Evolutionary conservation across 30 jellyfish, hydroid and myxozoan species (phyloP).

Genomic region (Aurelia aurita): DNA sequence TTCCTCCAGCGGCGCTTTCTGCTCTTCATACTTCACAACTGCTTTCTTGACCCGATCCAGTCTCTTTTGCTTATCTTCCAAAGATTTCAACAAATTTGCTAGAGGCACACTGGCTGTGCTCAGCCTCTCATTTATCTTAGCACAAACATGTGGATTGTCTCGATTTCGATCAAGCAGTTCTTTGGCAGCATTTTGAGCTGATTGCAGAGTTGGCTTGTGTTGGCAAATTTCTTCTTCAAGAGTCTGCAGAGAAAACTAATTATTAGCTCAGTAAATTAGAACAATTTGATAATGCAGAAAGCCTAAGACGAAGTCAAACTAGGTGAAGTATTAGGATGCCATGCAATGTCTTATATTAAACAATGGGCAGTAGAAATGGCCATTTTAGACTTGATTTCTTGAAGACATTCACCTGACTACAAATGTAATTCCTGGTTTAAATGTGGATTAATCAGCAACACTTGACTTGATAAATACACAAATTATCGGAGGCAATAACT

Average conservation of each 20-base stretch:
- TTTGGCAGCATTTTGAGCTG: slow-evolving; percentile 89
- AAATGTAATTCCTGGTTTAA: too few relatives aligned
- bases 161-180: slow-evolving; percentile 78
- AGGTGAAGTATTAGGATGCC: too few relatives aligned
- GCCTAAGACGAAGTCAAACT: too few relatives aligned
- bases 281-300: neutral
- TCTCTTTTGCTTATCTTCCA: slow-evolving; percentile 80
- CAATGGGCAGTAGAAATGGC: too few relatives aligned
- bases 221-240: slow-evolving; percentile 72
- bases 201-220: slow-evolving; percentile 75
- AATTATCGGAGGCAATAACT: too few relatives aligned
- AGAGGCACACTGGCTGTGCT: slow-evolving; percentile 80
- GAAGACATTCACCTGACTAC: too few relatives aligned
- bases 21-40: slow-evolving; percentile 79
- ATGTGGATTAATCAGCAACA: too few relatives aligned
- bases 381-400: too few relatives aligned
- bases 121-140: slow-evolving; percentile 74
- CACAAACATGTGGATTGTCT: slow-evolving; percentile 80
- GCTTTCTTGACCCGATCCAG: slow-evolving; percentile 77
- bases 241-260: slow-evolving; percentile 32
- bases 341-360: too few relatives aligned
- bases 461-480: too few relatives aligned
- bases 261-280: neutral
- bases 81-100: slow-evolving; percentile 52
- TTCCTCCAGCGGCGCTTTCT: slow-evolving; percentile 87